Conservation (phyloP, 2,113 vertebrate species). For the Phaethon lepturus region DNA sequence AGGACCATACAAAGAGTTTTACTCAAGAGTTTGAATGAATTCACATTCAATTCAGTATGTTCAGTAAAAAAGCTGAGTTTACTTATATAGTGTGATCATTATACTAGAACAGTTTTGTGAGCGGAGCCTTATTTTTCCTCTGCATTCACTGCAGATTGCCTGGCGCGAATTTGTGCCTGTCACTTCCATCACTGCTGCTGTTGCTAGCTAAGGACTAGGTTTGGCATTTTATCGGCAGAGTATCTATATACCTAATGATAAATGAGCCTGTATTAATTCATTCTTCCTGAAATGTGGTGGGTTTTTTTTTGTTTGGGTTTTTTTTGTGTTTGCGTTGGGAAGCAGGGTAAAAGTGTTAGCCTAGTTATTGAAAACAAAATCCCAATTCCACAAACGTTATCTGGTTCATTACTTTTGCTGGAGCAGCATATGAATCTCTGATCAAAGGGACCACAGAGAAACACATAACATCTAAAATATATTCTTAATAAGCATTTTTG, state of each 20-base stretch:
- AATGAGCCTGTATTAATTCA: neutral
- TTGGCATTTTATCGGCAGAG: neutral
- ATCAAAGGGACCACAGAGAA: neutral
- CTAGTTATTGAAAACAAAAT: neutral
- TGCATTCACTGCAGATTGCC: neutral
- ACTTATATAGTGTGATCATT: neutral
- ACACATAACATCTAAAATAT: neutral
- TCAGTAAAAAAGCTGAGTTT: neutral
- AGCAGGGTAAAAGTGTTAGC: neutral
- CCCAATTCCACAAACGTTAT: neutral
- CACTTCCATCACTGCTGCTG: neutral
- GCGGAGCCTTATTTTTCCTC: neutral
- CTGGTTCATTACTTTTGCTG: neutral
- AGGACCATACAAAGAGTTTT: neutral
- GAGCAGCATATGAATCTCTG: neutral
- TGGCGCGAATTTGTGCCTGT: neutral
- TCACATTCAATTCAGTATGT: neutral
- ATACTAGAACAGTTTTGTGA: neutral
- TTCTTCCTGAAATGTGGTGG: neutral
- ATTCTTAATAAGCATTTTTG: neutral
- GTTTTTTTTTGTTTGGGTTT: too few species aligned
- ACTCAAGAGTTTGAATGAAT: neutral
- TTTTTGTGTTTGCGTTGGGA: neutral
- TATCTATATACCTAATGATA: neutral
- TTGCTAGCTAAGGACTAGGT: neutral